Percentiles rank a stretch among this genome's conserved stretches.
These are phyloP conservation scores for Platysteira castanea DNA, from an alignment of 2,113 vertebrate genomes.

Conservation along the genomic window DNA sequence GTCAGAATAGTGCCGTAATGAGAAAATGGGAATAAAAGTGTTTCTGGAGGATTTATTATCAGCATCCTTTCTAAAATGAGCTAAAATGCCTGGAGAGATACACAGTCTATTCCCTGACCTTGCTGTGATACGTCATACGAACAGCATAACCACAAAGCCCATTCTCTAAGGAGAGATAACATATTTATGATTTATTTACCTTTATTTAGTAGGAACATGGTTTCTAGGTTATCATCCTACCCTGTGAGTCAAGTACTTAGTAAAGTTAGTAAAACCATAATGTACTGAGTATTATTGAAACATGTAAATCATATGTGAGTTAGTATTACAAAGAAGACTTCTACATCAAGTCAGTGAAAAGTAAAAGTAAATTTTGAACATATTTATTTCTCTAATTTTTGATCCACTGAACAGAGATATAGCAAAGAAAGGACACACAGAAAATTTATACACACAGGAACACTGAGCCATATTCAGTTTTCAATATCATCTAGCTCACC, in stretches of 20 bases:
- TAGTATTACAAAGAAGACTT: background rate
- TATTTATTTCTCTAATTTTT: background rate
- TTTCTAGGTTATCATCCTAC: constrained; percentile 57
- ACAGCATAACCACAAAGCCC: constrained; percentile 45
- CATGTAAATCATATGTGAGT: background rate
- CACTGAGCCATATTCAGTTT: background rate
- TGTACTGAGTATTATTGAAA: background rate
- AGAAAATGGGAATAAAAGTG: constrained; percentile 73
- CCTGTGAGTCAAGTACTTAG: background rate
- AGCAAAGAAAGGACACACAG: background rate
- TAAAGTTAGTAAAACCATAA: background rate
- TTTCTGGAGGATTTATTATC: constrained; percentile 77
- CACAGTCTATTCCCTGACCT: constrained; percentile 36
- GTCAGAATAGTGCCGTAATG: constrained; percentile 54
- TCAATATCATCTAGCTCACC: accelerated
- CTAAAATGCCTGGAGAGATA: constrained; percentile 36
- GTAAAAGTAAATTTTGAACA: background rate
- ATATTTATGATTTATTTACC: constrained; percentile 73
- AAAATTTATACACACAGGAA: background rate
- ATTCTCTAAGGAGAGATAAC: constrained; percentile 51
- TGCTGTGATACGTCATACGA: constrained; percentile 52
- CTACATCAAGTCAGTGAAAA: background rate
- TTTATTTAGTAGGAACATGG: constrained; percentile 47
- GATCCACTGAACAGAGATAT: background rate
- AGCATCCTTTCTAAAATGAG: constrained; percentile 66